Evolutionary conservation across 2,797 vertebrate genomes (phyloP), one percentile per base, ranked within the genome.

Genomic region (Falco berigora): DNA sequence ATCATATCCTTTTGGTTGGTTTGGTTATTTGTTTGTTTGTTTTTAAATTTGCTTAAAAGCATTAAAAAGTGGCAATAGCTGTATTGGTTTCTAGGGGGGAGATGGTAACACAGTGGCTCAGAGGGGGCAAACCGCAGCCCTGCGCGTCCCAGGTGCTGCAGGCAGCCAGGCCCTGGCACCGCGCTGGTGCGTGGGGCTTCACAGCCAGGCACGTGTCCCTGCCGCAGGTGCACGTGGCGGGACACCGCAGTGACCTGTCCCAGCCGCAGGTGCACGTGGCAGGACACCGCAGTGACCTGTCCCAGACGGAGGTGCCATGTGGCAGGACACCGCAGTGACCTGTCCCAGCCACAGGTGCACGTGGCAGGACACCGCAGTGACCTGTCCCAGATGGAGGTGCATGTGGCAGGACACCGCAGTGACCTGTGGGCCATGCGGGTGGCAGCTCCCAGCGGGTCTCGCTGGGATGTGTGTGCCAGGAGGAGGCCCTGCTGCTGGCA

Each of bases 61-160:
- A 20, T 67, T 68, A 71, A 56, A 23, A 89, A 83, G 32, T 55
- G 58, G 24, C n/a, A 36, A 23, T 68, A 71, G 46, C 30, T 36
- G 49, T 4, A 4, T 3, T 40, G 38, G 16, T 58, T 72, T 61
- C 34, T 30, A 28, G 36, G 7, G 10, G 15, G 0, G 6, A 49
- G 34, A 27, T 17, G 30, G 58, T 36, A 46, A 27, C 10, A 4
- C 13, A 12, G 5, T 11, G 42, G 49, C 34, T 75, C 27, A 21
- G 61, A 32, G 19, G 55, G 46, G 32, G 18, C 34, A 63, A 68
- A 38, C 20, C 1, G 4, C 76, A 56, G 46, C 23, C n/a, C 13
- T 9, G 27, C 1, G 1, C 1, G 2, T 24, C 5, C 44, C 7
- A 5, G 0, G 1, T n/a, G 58, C 66, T 58, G 27, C 40, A 24